A percentile compares a stretch with the other conserved stretches of the same genome.
Evolutionary conservation across 2,113 vertebrate species (phyloP).

Genomic region (Triplophysa rosa): DNA sequence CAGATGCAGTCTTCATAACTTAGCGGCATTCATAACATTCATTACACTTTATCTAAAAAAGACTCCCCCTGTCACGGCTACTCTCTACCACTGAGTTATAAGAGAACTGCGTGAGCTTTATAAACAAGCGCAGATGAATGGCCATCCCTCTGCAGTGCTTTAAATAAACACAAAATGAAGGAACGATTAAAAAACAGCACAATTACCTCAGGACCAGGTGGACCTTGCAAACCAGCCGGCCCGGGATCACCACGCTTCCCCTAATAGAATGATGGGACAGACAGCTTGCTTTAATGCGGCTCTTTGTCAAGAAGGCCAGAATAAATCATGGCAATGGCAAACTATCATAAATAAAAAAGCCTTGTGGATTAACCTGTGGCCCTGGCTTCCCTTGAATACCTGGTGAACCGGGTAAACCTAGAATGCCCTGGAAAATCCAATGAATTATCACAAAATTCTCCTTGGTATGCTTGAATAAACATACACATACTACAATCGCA

Average conservation of each 20-base stretch:
- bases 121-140: background rate
- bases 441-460: background rate
- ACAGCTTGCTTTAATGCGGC: background rate
- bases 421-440: slow-evolving; percentile 77
- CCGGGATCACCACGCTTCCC: slow-evolving; percentile 88
- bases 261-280: slow-evolving; percentile 65
- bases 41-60: background rate
- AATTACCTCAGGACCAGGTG: slow-evolving; percentile 87
- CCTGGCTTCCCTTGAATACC: slow-evolving; percentile 86
- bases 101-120: background rate
- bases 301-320: background rate
- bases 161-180: background rate
- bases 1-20: background rate
- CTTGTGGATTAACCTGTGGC: slow-evolving; percentile 74
- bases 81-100: background rate
- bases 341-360: background rate
- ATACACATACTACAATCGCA: background rate
- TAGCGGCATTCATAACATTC: background rate
- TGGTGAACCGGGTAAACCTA: slow-evolving; percentile 82
- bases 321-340: background rate
- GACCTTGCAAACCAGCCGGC: slow-evolving; percentile 80
- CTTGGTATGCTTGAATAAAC: background rate
- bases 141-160: background rate
- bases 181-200: background rate
- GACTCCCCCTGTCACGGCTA: background rate